Base-by-base conservation (phyloP, 2,113 vertebrate species). In the Ellobius talpinus region DNA sequence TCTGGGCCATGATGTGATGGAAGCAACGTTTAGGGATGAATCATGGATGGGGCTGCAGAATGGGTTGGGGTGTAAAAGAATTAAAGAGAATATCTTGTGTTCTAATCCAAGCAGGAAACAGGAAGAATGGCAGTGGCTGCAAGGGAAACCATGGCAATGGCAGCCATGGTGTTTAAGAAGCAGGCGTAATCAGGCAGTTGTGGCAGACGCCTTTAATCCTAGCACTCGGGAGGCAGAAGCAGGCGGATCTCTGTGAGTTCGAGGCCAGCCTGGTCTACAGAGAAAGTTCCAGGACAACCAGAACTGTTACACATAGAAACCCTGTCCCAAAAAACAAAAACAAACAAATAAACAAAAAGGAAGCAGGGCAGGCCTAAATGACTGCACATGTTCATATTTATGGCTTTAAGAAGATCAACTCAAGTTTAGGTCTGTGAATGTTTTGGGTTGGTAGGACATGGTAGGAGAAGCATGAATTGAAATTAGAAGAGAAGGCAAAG, bases 401-500 rank as follows among this genome's bases (percentile, higher is more conserved):
- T 85, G 6, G 36, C 42, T 89, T 89, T 70, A 72, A 29, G 68
- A 33, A 90, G 31, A 86, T 77, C 21, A 61, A n/a, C 45, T 89
- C 13, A 52, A 24, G 36, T 87, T 76, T n/a, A 58, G 45, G 47
- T 84, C 77, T 72, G 66, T 70, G 52, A 33, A 3, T 42, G 4
- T 82, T 24, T 72, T 29, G n/a, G 52, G 39, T n/a, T 63, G 17
- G 19, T 55, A 66, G 14, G 50, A 45, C 42, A 50, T 10, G 9
- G 50, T 65, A 42, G 42, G 89, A 93, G 33, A 73, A 58, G 14
- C 8, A 2, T 50, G 31, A 23, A 55, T 65, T 91, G 50, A 90
- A 96, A 14, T 94, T 33, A 91, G 47, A 84, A 74, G 50, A 66
- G 13, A 77, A 23, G 78, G 36, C 77, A 93, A 88, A 87, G 47